Percentiles rank a stretch among this genome's conserved stretches.
Evolutionary conservation across 2,797 vertebrate species (phyloP).

Genomic region (Vespertilio murinus): DNA sequence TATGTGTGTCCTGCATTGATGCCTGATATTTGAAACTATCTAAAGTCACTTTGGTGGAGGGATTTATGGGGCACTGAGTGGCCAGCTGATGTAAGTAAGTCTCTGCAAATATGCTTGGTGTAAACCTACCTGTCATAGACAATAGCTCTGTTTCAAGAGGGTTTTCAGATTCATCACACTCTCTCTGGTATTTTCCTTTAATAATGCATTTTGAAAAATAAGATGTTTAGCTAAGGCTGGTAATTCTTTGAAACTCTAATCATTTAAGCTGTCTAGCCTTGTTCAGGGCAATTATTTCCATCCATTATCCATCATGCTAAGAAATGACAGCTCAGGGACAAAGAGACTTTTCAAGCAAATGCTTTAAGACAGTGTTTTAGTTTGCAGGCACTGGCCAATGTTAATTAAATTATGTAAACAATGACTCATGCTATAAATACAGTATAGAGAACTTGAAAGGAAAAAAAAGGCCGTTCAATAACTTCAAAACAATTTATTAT

Average conservation of each 20-base stretch:
- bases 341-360: constrained; percentile 86
- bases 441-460: constrained; percentile 73
- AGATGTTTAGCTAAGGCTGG: constrained; percentile 83
- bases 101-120: constrained; percentile 83
- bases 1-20: constrained; percentile 76
- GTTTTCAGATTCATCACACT: constrained; percentile 57
- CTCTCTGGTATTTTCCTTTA: constrained; percentile 64
- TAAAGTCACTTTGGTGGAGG: constrained; percentile 80
- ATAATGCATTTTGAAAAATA: constrained; percentile 82
- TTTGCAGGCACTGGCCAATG: constrained; percentile 84
- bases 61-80: constrained; percentile 82
- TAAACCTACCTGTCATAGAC: constrained; percentile 83
- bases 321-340: constrained; percentile 87
- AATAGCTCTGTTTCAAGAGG: constrained; percentile 49
- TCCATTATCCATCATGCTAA: constrained; percentile 86
- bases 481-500: constrained; percentile 75
- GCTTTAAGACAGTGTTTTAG: constrained; percentile 86
- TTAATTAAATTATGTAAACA: constrained; percentile 88
- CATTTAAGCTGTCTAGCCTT: constrained; percentile 85
- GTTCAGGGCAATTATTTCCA: constrained; percentile 87
- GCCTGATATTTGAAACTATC: constrained; percentile 86
- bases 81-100: constrained; percentile 82
- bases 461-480: constrained; percentile 74
- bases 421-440: constrained; percentile 84
- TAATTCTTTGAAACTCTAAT: constrained; percentile 86